Conservation (phyloP, 2,113 vertebrate genomes). For the Neofelis nebulosa region DNA sequence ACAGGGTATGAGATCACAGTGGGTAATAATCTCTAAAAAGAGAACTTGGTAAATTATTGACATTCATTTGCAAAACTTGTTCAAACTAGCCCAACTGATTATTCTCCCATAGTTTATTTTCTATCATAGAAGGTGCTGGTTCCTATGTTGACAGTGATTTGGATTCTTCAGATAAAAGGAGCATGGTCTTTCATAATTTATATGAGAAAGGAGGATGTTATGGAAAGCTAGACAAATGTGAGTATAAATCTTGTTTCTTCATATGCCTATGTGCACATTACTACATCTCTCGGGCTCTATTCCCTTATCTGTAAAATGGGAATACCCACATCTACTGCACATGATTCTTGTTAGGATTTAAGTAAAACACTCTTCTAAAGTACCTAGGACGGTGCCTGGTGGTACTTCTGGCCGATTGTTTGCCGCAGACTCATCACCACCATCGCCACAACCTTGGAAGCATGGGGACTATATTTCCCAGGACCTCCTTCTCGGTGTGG, state of each 20-base stretch:
- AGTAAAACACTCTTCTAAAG: background rate
- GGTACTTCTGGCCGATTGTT: background rate
- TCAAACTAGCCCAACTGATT: background rate
- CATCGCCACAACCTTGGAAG: background rate
- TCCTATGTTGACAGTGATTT: background rate
- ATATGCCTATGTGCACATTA: background rate
- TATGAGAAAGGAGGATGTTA: background rate
- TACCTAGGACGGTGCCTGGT: background rate
- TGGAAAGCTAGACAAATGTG: background rate
- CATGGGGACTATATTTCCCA: background rate
- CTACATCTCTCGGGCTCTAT: background rate
- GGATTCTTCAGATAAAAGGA: conserved; percentile 27
- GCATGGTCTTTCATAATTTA: background rate
- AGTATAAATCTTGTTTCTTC: background rate
- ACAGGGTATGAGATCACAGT: background rate
- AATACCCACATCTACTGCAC: background rate
- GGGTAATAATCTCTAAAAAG: background rate
- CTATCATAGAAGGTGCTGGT: background rate
- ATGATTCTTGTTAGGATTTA: conserved; percentile 7
- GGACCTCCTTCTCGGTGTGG: background rate
- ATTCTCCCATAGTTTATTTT: conserved; percentile 16
- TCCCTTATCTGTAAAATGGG: background rate
- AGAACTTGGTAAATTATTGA: background rate
- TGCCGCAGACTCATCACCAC: background rate
- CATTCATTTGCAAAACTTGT: background rate